phyloP scores from a whole-genome alignment of 1,140 invertebrate species.

The Melipona quadrifasciata region DNA sequence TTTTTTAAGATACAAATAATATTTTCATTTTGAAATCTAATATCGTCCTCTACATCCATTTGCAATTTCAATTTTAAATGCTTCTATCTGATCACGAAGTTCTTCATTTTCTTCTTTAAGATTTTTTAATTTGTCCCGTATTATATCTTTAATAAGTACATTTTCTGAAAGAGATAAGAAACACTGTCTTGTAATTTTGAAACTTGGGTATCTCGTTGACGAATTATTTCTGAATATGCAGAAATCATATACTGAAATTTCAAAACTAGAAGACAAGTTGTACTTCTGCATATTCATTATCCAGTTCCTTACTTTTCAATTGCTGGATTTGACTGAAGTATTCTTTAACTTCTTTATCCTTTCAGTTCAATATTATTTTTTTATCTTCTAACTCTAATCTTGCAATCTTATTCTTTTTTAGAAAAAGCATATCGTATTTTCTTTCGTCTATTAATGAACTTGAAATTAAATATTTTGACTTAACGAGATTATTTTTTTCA shows the following conservation, averaged over 20 bases:
- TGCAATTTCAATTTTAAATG: constrained; percentile 14
- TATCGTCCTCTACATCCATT: not conserved
- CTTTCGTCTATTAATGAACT: constrained; percentile 43
- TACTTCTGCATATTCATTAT: constrained; percentile 72
- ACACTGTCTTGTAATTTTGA: constrained; percentile 31
- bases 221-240: constrained; percentile 63
- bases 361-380: constrained; percentile 51
- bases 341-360: constrained; percentile 51
- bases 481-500: constrained; percentile 44
- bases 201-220: constrained; percentile 26
- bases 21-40: not conserved
- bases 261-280: too few relatives aligned
- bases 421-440: constrained; percentile 60
- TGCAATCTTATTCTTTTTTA: constrained; percentile 68
- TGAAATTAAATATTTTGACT: constrained; percentile 46
- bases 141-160: constrained; percentile 33
- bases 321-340: constrained; percentile 36
- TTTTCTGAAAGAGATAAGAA: constrained; percentile 36
- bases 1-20: not conserved
- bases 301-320: constrained; percentile 69
- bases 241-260: too few relatives aligned
- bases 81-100: not conserved
- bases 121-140: constrained; percentile 42
- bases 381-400: constrained; percentile 70
- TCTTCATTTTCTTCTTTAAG: constrained; percentile 47